These are phyloP conservation scores for Pherbina coryleti DNA, from an alignment of 2,888 invertebrate species.

Conservation along the genomic window DNA sequence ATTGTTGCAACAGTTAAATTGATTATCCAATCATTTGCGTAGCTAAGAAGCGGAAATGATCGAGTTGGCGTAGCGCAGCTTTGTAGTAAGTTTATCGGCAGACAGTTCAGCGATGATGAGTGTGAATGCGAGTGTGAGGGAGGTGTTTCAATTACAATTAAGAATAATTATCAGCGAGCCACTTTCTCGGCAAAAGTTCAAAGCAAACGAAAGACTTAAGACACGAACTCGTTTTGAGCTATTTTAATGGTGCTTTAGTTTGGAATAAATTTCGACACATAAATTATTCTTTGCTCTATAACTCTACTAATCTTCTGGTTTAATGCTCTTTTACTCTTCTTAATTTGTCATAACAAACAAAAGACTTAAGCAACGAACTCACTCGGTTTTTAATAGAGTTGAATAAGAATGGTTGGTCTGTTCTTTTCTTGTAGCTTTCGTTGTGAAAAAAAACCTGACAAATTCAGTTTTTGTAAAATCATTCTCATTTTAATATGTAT, in stretches of 20 bases:
- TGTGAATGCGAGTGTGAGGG: background rate
- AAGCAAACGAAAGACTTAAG: background rate
- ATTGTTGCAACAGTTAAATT: slow-evolving; percentile 38
- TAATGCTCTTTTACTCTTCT: no score
- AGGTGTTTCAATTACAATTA: background rate
- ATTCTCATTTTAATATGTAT: no score
- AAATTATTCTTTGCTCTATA: no score
- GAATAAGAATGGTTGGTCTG: background rate
- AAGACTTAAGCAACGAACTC: background rate
- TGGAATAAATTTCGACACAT: no score
- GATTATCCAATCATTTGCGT: slow-evolving; percentile 27
- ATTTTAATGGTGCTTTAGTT: background rate
- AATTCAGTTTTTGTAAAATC: no score
- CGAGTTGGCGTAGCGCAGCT: background rate
- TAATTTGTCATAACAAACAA: background rate
- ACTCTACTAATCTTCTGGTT: no score
- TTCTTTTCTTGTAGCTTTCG: no score
- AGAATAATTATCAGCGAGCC: background rate
- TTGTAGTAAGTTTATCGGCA: background rate
- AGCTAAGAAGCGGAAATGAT: background rate
- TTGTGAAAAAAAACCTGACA: no score
- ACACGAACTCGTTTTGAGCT: background rate
- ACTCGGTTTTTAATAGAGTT: background rate
- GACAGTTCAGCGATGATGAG: background rate
- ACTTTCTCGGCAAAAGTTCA: background rate